Conservation (phyloP, 2,888 invertebrate species). For the Crematogaster levior region DNA sequence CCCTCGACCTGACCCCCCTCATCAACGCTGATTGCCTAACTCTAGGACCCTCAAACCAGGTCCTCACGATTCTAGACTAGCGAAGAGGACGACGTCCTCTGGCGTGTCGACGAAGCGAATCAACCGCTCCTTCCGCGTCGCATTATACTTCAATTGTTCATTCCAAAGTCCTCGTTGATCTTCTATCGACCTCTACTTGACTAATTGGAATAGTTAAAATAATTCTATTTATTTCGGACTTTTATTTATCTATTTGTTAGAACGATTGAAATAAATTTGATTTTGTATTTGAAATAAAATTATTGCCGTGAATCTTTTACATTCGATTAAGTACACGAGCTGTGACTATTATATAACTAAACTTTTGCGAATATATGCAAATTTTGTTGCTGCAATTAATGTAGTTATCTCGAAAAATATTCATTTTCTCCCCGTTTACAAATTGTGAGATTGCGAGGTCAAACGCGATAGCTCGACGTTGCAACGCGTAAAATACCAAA, state of each 20-base stretch:
- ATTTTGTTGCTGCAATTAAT: slow-evolving; percentile 26
- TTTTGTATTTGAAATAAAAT: background rate
- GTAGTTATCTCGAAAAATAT: slow-evolving; percentile 31
- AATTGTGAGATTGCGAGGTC: slow-evolving; percentile 15
- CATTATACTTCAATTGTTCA: slow-evolving; percentile 37
- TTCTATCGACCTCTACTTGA: background rate
- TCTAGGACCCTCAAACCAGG: slow-evolving; percentile 83
- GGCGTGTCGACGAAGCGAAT: slow-evolving; percentile 56
- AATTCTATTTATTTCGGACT: background rate
- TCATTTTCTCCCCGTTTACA: background rate
- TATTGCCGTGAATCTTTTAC: background rate
- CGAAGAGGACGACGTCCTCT: slow-evolving; percentile 54
- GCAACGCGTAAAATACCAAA: slow-evolving; percentile 18
- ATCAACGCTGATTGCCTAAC: slow-evolving; percentile 85
- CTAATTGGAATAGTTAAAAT: slow-evolving; percentile 22
- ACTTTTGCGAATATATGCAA: slow-evolving; percentile 7
- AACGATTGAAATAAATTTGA: background rate
- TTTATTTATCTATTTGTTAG: background rate
- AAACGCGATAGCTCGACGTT: slow-evolving; percentile 2
- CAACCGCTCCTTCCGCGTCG: slow-evolving; percentile 50
- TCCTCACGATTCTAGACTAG: slow-evolving; percentile 72
- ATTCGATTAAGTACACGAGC: slow-evolving; percentile 20
- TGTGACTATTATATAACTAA: background rate
- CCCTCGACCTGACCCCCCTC: slow-evolving; percentile 80
- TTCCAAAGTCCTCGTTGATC: background rate